Percentiles rank a stretch among this genome's conserved stretches.
phyloP scores from a whole-genome alignment of 2,797 vertebrate species.

The Melanotaenia maccullochi region DNA sequence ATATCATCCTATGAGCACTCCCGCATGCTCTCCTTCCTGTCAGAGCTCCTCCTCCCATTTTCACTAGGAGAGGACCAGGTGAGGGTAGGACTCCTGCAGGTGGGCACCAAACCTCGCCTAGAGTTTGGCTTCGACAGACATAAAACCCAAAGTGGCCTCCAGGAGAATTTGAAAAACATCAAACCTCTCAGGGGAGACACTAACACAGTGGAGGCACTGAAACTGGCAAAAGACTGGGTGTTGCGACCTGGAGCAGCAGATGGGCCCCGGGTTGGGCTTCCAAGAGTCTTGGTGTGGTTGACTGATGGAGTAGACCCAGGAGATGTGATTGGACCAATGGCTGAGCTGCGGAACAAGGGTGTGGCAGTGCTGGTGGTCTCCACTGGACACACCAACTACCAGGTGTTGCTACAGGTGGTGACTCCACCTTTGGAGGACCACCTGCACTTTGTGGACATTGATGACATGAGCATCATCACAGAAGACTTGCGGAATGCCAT shows the following conservation, averaged over 20 bases:
- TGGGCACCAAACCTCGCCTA: conserved; percentile 86
- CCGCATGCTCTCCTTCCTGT: conserved; percentile 89
- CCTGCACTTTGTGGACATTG: conserved; percentile 94
- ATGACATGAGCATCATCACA: conserved; percentile 91
- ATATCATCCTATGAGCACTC: conserved; percentile 93
- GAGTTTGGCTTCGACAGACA: conserved; percentile 89
- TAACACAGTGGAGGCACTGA: conserved; percentile 90
- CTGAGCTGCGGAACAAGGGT: conserved; percentile 85
- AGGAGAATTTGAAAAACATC: conserved; percentile 80
- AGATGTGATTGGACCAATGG: conserved; percentile 87
- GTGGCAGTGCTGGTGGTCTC: conserved; percentile 91
- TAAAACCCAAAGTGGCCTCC: conserved; percentile 68
- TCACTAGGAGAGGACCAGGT: conserved; percentile 87
- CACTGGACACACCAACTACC: conserved; percentile 90
- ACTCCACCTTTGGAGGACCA: conserved; percentile 84
- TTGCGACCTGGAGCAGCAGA: conserved; percentile 62
- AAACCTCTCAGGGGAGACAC: conserved; percentile 91
- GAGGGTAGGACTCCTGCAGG: conserved; percentile 89
- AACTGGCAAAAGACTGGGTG: conserved; percentile 81
- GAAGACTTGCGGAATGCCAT: conserved; percentile 87
- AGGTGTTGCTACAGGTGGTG: conserved; percentile 87
- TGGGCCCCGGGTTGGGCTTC: conserved; percentile 84
- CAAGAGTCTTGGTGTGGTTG: conserved; percentile 95
- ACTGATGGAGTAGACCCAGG: conserved; percentile 93
- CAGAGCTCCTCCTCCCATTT: conserved; percentile 88